Conservation (phyloP, 2,797 vertebrate genomes). For the Pyrrhura leucotis region DNA sequence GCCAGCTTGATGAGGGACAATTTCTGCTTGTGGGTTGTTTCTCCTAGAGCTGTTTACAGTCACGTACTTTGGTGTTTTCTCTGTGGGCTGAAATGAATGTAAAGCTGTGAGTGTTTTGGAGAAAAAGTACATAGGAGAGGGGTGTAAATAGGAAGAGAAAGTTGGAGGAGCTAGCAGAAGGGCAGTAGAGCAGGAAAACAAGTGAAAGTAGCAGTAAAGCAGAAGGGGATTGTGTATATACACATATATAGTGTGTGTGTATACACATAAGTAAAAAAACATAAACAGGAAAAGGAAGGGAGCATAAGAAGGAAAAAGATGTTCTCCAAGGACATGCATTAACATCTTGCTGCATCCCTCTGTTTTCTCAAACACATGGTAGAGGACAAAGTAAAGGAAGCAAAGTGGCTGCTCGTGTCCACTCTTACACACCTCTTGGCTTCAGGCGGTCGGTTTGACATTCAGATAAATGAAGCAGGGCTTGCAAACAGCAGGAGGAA, state of each 20-base stretch:
- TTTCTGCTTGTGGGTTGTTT: neutral
- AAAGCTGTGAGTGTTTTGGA: neutral
- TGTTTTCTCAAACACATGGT: neutral
- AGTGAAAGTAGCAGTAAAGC: neutral
- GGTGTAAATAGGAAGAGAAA: neutral
- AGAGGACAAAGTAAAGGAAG: neutral
- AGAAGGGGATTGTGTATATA: neutral
- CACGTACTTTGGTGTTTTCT: neutral
- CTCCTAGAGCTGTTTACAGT: neutral
- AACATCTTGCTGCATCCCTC: neutral
- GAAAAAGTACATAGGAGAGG: neutral
- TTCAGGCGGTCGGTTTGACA: neutral
- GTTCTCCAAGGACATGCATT: neutral
- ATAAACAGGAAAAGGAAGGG: neutral
- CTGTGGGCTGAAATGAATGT: neutral
- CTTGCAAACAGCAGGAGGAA: slow-evolving; percentile 58
- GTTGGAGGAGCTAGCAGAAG: neutral
- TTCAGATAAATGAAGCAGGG: slow-evolving; percentile 39
- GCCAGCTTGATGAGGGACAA: neutral
- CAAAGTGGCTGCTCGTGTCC: neutral
- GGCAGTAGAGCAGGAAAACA: neutral
- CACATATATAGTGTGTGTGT: neutral
- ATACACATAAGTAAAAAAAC: neutral
- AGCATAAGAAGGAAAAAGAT: neutral
- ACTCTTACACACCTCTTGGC: slow-evolving; percentile 10